Percentiles rank a stretch among this genome's conserved stretches.
Evolutionary conservation across 2,888 invertebrate genomes (phyloP).

Genomic region (Phalangium opilio): DNA sequence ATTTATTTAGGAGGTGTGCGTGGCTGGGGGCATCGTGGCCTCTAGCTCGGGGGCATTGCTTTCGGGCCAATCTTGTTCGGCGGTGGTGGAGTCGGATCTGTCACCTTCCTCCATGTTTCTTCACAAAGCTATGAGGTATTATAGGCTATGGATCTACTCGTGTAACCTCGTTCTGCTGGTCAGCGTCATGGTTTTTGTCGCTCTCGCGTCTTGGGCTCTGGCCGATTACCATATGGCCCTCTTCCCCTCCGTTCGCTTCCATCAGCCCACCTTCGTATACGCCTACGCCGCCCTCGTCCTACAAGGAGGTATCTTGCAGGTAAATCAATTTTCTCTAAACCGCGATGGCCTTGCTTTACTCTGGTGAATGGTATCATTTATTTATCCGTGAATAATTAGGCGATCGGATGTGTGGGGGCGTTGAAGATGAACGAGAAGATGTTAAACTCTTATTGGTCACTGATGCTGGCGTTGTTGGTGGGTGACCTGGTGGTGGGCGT

Average conservation of each 20-base stretch:
- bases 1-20: no score
- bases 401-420: slow-evolving; percentile 63
- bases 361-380: neutral
- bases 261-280: slow-evolving; percentile 68
- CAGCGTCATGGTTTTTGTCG: slow-evolving; percentile 62
- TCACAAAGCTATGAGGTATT: slow-evolving; percentile 31
- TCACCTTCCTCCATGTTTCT: slow-evolving; percentile 20
- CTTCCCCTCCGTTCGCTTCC: slow-evolving; percentile 27
- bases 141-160: slow-evolving; percentile 74
- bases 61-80: no score
- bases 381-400: no score
- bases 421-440: slow-evolving; percentile 60
- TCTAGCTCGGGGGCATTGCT: no score
- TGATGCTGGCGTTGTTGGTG: slow-evolving; percentile 57
- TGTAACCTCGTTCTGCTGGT: slow-evolving; percentile 75
- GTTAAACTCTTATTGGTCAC: slow-evolving; percentile 67
- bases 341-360: no score
- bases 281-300: slow-evolving; percentile 64
- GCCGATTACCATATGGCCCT: slow-evolving; percentile 30
- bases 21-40: no score
- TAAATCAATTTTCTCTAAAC: no score
- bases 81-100: no score
- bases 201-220: slow-evolving; percentile 44
- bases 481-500: slow-evolving; percentile 70
- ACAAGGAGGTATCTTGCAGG: slow-evolving; percentile 35